Percentiles rank a stretch among this genome's conserved stretches.
These are phyloP conservation scores for Gymnothorax reevesii DNA, from an alignment of 2,797 vertebrate genomes.

Conservation along the genomic window DNA sequence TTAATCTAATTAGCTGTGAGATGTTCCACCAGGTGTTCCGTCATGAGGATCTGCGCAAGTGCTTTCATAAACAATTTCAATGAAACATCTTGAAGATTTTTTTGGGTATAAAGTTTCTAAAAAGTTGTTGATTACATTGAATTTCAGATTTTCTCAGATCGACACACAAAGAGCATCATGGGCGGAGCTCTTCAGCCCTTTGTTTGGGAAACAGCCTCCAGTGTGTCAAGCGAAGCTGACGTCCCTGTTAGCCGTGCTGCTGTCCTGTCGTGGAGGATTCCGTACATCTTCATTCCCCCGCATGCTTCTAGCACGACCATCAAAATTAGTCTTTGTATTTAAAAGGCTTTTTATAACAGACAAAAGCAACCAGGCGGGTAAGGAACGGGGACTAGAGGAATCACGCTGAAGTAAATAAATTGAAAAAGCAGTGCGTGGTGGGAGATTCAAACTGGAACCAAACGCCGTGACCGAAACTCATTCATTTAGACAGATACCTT, in stretches of 20 bases:
- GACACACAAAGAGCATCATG: background rate
- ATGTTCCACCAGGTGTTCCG: no score
- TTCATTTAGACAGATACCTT: conserved; percentile 34
- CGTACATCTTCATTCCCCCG: conserved; percentile 27
- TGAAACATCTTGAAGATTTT: conserved; percentile 22
- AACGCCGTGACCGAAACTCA: conserved; percentile 30
- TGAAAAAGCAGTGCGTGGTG: conserved; percentile 7
- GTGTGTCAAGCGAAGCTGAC: conserved; percentile 27
- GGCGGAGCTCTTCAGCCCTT: conserved; percentile 16
- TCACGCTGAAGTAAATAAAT: conserved; percentile 21
- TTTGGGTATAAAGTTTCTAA: conserved; percentile 42
- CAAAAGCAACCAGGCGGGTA: conserved; percentile 18
- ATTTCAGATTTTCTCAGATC: conserved; percentile 38
- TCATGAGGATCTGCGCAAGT: background rate
- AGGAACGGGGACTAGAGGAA: background rate
- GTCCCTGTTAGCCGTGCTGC: background rate
- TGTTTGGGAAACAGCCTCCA: conserved; percentile 25
- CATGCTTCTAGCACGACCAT: conserved; percentile 16
- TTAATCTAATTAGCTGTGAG: no score
- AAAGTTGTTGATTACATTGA: conserved; percentile 50
- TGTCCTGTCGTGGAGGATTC: conserved; percentile 19
- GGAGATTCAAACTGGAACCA: conserved; percentile 30
- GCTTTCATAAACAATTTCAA: conserved; percentile 3
- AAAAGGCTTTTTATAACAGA: conserved; percentile 30
- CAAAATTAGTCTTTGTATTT: conserved; percentile 33